phyloP scores from a whole-genome alignment of 2,113 vertebrate species.

The Gnathonemus longibarbis region DNA sequence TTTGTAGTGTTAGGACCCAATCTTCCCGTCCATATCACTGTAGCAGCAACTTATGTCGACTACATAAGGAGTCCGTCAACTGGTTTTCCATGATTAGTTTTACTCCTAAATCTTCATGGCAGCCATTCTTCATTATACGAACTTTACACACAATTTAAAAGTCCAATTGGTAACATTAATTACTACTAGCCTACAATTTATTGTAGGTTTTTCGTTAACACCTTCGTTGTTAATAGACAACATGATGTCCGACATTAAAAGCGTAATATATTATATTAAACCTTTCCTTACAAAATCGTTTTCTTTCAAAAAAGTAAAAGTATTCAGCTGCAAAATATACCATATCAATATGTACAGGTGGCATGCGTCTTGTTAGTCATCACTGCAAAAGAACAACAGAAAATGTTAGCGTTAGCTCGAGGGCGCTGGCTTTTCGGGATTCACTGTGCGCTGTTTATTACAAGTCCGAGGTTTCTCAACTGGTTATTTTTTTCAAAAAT shows the following conservation, averaged over 20 bases:
- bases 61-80: slow-evolving; percentile 1
- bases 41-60: slow-evolving; percentile 44
- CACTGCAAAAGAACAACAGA: slow-evolving; percentile 74
- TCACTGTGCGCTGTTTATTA: neutral
- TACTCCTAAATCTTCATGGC: slow-evolving; percentile 1
- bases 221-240: slow-evolving; percentile 13
- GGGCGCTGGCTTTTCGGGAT: neutral
- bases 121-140: slow-evolving; percentile 5
- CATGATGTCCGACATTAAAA: slow-evolving; percentile 30
- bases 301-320: slow-evolving; percentile 40
- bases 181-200: neutral
- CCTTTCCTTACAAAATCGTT: slow-evolving; percentile 64
- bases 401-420: neutral
- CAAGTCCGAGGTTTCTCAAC: neutral
- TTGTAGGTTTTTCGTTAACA: slow-evolving; percentile 14
- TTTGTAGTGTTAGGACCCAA: slow-evolving; percentile 40
- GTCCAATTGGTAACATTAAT: slow-evolving; percentile 9
- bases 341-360: slow-evolving; percentile 78
- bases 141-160: neutral
- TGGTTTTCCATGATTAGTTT: neutral
- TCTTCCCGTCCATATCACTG: slow-evolving; percentile 29
- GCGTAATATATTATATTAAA: slow-evolving; percentile 87
- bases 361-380: slow-evolving; percentile 69
- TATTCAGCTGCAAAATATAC: slow-evolving; percentile 72
- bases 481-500: neutral